Base-by-base conservation (phyloP, 2,797 vertebrate genomes). In the Rhynchotus rufescens region DNA sequence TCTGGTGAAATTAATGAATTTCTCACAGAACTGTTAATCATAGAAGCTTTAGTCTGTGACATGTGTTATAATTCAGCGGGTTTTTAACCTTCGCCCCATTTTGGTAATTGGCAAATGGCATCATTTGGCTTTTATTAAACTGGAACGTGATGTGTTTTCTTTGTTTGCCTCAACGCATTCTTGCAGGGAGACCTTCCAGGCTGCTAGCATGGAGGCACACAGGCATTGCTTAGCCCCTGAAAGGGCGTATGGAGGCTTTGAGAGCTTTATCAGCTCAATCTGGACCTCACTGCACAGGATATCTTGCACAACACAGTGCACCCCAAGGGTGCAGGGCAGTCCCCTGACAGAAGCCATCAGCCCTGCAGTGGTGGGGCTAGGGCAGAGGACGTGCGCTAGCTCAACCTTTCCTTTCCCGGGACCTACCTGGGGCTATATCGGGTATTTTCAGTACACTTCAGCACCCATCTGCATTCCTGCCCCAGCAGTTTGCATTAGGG, bases 61-160 rank as follows among this genome's bases (percentile, higher is more conserved):
- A 96, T 86, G 93, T 92, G 90, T 95, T 96, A 96, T 96, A 96
- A 96, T 94, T 96, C 95, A 96, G 3, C 86, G 93, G 89, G 93
- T 92, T 96, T 95, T 94, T 96, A 96, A 96, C 95, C 95, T 96
- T 96, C 80, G 16, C 93, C 94, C 95, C 59, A 34, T 94, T 95
- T 96, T 96, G 94, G 94, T 96, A 96, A 96, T 96, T 96, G 96
- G 96, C 94, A 93, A 94, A 89, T 34, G 13, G 90, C 94, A 96
- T 96, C 96, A 96, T 96, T 96, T 96, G 96, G 96, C 96, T 96
- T 96, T 96, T 95, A 96, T 96, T 96, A 96, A 96, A 94, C 90
- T 82, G 87, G 94, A 92, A 94, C 87, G 89, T 36, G 67, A 93
- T 86, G 93, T 47, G 7, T 91, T 95, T 90, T 87, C 95, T 94